A percentile compares a stretch with the other conserved stretches of the same genome.
These are phyloP conservation scores for Heterotilapia buettikoferi DNA, from an alignment of 2,113 vertebrate species.

Conservation along the genomic window DNA sequence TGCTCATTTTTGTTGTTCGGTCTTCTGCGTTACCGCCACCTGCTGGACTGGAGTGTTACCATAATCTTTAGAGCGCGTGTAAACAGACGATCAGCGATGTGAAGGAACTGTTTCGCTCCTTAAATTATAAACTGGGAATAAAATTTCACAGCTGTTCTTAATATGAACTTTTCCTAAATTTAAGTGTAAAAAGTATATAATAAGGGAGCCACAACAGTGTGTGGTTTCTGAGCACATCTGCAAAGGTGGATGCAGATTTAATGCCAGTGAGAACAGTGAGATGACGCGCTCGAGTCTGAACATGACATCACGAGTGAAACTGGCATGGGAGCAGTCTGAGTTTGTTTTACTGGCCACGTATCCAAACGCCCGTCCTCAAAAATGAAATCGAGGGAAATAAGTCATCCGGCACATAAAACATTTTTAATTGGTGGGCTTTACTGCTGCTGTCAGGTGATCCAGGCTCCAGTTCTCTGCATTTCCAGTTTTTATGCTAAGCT, in stretches of 20 bases:
- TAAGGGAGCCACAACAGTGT: neutral
- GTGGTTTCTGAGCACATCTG: neutral
- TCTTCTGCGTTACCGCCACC: neutral
- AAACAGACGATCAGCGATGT: neutral
- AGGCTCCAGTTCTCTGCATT: neutral
- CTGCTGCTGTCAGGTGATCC: neutral
- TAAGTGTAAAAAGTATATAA: neutral
- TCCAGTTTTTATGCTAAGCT: neutral
- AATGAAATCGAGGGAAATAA: neutral
- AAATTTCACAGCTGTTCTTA: neutral
- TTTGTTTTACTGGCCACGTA: neutral
- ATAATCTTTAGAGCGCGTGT: neutral
- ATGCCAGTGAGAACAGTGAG: accelerated
- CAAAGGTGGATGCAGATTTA: neutral
- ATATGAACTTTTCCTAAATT: neutral
- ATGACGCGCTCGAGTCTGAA: neutral
- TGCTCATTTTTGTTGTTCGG: neutral
- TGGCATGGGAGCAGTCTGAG: accelerated
- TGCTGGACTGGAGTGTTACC: neutral
- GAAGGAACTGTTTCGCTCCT: neutral
- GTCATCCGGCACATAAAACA: neutral
- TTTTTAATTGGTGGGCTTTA: neutral
- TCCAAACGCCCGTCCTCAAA: neutral
- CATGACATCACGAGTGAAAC: neutral
- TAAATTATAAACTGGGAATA: neutral